Evolutionary conservation across 2,797 vertebrate genomes (phyloP), one percentile per base, ranked within the genome.

Genomic region (Spinibarbus caldwelli): DNA sequence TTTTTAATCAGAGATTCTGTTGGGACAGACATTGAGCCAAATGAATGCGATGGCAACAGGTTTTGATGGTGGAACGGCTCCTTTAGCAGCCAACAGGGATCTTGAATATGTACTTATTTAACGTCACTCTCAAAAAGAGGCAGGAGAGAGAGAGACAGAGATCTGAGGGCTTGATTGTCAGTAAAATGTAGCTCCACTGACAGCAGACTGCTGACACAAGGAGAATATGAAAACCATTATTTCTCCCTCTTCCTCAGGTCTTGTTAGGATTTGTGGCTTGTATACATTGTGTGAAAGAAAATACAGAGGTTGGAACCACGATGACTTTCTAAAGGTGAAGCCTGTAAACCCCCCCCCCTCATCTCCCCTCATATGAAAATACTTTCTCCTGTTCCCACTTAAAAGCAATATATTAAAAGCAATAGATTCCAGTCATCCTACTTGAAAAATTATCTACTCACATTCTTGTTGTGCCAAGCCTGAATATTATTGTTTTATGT

Each of bases 1-100:
- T 91, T 92, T 93, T 90, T 93, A 93, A 93, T 93, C 92, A 91
- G 82, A 43, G 89, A 86, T 88, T 90, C 89, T 80, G 86, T 38
- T 83, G 79, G 77, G 89, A 88, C 88, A 89, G 91, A 92, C 87
- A 88, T 71, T 34, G 88, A 91, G 88, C 72, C 59, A 47, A 86
- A 89, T 88, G 57, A 89, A 90, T 90, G 86, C 82, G 52, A 77
- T 89, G 86, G 86, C 68, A 88, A 77, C 89, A 88, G 77, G 85
- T 89, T 88, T 78, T 83, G 70, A 82, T 54, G 21, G 26, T 82
- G 72, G 34, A 79, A 54, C 34, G 43, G 38, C 59, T 85, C 31
- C 49, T 82, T 86, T 47, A 85, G 34, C n/a, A 31, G 76, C 67
- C 82, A 67, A 41, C 68, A 19, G 83, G 80, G 83, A 80, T 87